A percentile compares a stretch with the other conserved stretches of the same genome.
These are phyloP conservation scores for Caenorhabditis doughertyi DNA, from an alignment of 2,888 invertebrate genomes.

Conservation along the genomic window DNA sequence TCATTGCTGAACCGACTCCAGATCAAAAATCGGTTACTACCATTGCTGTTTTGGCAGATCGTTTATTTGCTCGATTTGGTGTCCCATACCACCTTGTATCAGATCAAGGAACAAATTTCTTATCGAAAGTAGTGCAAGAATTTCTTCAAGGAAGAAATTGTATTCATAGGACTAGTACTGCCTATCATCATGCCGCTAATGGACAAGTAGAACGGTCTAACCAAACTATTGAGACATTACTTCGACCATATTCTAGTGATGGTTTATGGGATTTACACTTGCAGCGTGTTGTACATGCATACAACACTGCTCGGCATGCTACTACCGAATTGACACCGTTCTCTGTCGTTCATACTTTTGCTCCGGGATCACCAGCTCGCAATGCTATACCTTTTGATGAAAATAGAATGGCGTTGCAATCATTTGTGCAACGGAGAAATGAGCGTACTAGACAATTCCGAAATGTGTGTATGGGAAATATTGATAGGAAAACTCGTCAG, in stretches of 20 bases:
- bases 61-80: conserved; percentile 18
- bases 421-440: background rate
- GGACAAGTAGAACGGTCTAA: background rate
- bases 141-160: background rate
- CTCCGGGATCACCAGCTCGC: background rate
- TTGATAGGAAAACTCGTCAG: background rate
- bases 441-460: background rate
- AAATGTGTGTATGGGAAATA: background rate
- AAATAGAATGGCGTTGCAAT: background rate
- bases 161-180: background rate
- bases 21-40: background rate
- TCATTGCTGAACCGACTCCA: background rate
- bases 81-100: background rate
- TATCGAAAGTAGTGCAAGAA: background rate
- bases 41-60: background rate
- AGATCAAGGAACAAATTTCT: conserved; percentile 27
- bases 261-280: background rate
- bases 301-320: background rate
- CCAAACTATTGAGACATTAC: background rate
- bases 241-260: background rate
- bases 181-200: background rate
- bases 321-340: background rate
- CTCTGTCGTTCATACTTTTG: background rate
- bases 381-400: background rate
- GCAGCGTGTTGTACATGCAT: background rate